Evolutionary conservation across 1,140 invertebrate species (phyloP).

Genomic region (Ceratosolen solmsi): DNA sequence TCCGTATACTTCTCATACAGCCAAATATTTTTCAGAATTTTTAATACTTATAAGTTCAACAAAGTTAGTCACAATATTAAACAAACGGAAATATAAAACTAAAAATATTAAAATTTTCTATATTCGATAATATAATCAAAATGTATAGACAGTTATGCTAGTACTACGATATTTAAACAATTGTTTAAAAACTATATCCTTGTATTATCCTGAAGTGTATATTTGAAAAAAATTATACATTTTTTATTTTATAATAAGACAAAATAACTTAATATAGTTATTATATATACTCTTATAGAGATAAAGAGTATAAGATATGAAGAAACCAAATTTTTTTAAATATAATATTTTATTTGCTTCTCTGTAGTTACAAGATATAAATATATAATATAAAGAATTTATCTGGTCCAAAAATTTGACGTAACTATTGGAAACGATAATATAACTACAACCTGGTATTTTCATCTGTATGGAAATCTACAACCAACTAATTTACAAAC

Average conservation of each 20-base stretch:
- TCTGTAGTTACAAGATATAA: conserved; percentile 58
- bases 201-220: no score
- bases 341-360: background rate
- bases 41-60: conserved; percentile 60
- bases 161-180: no score
- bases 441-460: conserved; percentile 62
- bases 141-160: no score
- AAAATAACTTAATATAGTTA: no score
- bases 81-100: no score
- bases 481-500: background rate
- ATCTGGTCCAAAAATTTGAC: conserved; percentile 68
- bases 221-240: no score
- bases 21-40: conserved; percentile 58
- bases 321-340: no score
- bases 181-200: no score
- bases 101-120: no score
- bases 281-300: no score
- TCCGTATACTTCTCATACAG: conserved; percentile 51
- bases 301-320: no score
- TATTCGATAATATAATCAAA: background rate
- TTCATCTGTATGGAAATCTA: background rate
- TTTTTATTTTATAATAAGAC: no score
- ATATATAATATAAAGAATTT: conserved; percentile 57
- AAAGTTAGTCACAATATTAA: conserved; percentile 50
- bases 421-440: conserved; percentile 62